Base-by-base conservation (phyloP, 1,140 invertebrate genomes). In the Drosophila ananassae region DNA sequence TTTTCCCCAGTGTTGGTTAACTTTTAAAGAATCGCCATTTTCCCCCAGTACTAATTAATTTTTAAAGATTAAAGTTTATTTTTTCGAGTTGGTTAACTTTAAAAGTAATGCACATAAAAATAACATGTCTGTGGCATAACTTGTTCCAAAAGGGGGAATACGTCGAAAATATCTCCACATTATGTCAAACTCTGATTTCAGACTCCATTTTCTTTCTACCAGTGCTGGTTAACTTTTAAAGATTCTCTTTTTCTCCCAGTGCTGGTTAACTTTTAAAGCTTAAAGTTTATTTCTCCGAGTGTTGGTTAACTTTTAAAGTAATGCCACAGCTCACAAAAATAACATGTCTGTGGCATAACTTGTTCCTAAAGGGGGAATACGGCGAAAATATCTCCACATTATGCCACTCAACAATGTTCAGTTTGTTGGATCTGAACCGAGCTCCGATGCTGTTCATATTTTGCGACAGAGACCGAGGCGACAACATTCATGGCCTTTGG, bases 401-500 rank as follows among this genome's bases (percentile, higher is more conserved):
- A 74, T 75, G 62, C 72, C 73, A 76, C 62, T 76, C 73, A 75
- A 66, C 62, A 52, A 46, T 56, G 54, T 28, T 57, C 39, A 44
- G 59, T 25, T 59, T 56, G 37, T 51, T 71, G 28, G 28, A 52
- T 13, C 10, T 32, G 25, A 25, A 25, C 24, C 28, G 39, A 13
- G 46, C 9, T 59, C 32, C 39, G 78, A 32, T 62, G 73, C n/a
- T 82, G 73, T 74, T 75, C 75, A 66, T 75, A 73, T 63, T 73
- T 60, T 77, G 57, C 66, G 56, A 72, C 66, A 58, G 64, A 68
- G 56, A 72, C 66, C 51, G 69, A 68, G 82, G 82, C 78, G 83
- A 78, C 82, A 84, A 73, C 74, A 87, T 87, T 87, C 79, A 87
- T 89, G 78, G 82, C 82, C 82, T 75, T 81, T 75, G 74, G 82